Evolutionary conservation across 2,113 vertebrate species (phyloP).

Genomic region (Mionectes macconnelli): DNA sequence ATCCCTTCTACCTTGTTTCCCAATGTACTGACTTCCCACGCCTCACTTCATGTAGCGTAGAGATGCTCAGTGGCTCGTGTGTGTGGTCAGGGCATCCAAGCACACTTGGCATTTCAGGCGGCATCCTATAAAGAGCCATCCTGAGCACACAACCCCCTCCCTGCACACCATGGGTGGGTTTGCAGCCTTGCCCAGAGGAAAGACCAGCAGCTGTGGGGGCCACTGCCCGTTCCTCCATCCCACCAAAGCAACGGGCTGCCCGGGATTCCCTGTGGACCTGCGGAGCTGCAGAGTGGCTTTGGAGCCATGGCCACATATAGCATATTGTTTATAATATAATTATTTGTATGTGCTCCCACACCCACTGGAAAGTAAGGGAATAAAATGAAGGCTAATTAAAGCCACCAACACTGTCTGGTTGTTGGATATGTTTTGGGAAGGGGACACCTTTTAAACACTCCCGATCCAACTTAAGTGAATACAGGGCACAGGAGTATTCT

Average conservation of each 20-base stretch:
- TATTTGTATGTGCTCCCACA: background rate
- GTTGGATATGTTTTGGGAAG: accelerated
- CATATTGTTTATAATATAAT: accelerated
- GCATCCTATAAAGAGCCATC: background rate
- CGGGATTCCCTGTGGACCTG: background rate
- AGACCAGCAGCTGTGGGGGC: background rate
- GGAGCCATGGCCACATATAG: background rate
- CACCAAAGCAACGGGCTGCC: background rate
- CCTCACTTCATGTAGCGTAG: background rate
- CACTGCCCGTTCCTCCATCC: background rate
- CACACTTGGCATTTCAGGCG: background rate
- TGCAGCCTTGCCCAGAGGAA: background rate
- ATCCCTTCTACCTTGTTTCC: background rate
- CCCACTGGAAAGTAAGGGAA: background rate
- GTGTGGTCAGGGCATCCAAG: background rate
- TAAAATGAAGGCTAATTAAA: background rate
- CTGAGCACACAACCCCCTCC: background rate
- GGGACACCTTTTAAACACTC: background rate
- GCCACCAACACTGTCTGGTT: background rate
- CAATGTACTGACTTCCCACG: accelerated
- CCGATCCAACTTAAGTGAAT: background rate
- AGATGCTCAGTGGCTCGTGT: background rate
- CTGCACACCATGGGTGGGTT: accelerated
- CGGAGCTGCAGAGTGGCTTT: background rate
- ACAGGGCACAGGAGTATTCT: accelerated